phyloP scores from a whole-genome alignment of 2,888 invertebrate species.

The Nasonovia ribisnigri region DNA sequence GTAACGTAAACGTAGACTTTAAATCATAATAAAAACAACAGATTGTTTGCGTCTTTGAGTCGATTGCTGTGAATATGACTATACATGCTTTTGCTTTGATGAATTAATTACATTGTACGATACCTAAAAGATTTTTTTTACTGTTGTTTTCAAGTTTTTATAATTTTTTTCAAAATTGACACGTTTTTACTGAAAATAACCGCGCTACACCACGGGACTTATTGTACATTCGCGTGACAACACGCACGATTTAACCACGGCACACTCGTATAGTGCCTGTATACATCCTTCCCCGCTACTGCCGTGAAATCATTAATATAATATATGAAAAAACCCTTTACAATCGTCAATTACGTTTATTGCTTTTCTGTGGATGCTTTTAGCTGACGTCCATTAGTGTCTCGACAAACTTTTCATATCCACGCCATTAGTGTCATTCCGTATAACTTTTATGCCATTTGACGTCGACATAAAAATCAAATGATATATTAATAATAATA shows the following conservation, averaged over 20 bases:
- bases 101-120: not conserved
- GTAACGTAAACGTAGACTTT: not conserved
- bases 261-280: constrained; percentile 23
- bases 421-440: constrained; percentile 60
- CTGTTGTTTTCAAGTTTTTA: not conserved
- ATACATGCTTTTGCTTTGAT: not conserved
- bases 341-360: constrained; percentile 64
- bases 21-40: not conserved
- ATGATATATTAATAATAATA: constrained; percentile 35
- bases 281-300: not conserved
- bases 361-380: constrained; percentile 61
- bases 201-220: not conserved
- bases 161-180: constrained; percentile 3
- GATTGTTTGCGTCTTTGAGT: no score
- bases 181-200: not conserved
- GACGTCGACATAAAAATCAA: constrained; percentile 46
- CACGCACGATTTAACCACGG: constrained; percentile 50
- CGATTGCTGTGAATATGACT: no score
- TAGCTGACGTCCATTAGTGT: constrained; percentile 63
- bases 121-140: not conserved
- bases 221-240: constrained; percentile 46
- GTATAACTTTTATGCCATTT: constrained; percentile 54
- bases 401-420: constrained; percentile 60
- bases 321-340: constrained; percentile 50
- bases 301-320: constrained; percentile 34